Percentiles rank a stretch among this genome's conserved stretches.
phyloP scores from a whole-genome alignment of 2,797 vertebrate species.

The Neostethus bicornis region DNA sequence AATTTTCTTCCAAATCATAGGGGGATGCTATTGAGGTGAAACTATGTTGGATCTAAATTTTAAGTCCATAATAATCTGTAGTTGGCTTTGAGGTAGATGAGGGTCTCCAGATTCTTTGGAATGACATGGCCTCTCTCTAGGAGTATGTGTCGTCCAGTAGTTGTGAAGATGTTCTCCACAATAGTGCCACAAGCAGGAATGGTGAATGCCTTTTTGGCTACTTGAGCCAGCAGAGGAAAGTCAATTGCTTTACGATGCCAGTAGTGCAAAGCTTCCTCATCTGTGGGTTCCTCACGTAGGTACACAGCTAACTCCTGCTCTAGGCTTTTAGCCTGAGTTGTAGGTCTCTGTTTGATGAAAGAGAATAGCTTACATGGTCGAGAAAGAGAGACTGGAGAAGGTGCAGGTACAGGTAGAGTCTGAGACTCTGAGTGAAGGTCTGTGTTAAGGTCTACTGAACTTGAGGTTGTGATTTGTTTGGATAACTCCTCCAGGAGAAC shows the following conservation, averaged over 20 bases:
- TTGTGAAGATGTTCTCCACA: slow-evolving; percentile 79
- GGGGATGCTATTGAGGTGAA: slow-evolving; percentile 23
- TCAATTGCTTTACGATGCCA: slow-evolving; percentile 84
- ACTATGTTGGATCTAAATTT: slow-evolving; percentile 14
- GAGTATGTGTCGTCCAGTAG: slow-evolving; percentile 64
- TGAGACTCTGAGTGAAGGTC: slow-evolving; percentile 69
- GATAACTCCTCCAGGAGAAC: slow-evolving; percentile 80
- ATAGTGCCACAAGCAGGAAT: slow-evolving; percentile 79
- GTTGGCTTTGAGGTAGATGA: slow-evolving; percentile 85
- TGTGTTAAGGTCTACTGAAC: slow-evolving; percentile 58
- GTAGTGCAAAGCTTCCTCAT: slow-evolving; percentile 84
- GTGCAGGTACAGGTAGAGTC: slow-evolving; percentile 58
- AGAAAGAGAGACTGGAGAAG: slow-evolving; percentile 68
- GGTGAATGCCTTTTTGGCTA: slow-evolving; percentile 82
- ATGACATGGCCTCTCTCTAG: slow-evolving; percentile 70
- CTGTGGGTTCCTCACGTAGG: slow-evolving; percentile 82
- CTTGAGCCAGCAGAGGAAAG: slow-evolving; percentile 81
- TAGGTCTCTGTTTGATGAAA: slow-evolving; percentile 85
- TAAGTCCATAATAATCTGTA: slow-evolving; percentile 82
- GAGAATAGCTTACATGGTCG: slow-evolving; percentile 84
- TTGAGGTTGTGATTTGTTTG: slow-evolving; percentile 72
- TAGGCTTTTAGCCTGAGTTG: slow-evolving; percentile 80
- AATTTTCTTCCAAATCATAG: slow-evolving; percentile 24
- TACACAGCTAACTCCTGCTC: slow-evolving; percentile 82
- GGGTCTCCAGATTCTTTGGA: slow-evolving; percentile 83